Percentiles rank a stretch among this genome's conserved stretches.
Evolutionary conservation across 1,140 invertebrate genomes (phyloP).

Genomic region (Drosophila suzukii): DNA sequence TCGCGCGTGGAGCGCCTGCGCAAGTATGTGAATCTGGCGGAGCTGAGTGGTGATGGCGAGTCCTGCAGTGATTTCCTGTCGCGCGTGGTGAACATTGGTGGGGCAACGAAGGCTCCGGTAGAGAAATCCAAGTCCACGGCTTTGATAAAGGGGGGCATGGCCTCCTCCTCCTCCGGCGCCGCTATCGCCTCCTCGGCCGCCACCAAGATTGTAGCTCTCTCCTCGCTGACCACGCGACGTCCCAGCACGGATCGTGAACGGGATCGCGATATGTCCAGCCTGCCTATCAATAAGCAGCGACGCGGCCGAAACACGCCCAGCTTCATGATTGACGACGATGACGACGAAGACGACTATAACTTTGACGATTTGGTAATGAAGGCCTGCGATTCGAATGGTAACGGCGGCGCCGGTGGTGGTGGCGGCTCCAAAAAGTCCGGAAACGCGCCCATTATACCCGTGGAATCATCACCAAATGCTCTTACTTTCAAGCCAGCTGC

Average conservation of each 20-base stretch:
- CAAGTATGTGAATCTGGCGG: slow-evolving; percentile 87
- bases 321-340: slow-evolving; percentile 84
- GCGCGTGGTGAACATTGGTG: slow-evolving; percentile 37
- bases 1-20: slow-evolving; percentile 89
- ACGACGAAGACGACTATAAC: slow-evolving; percentile 87
- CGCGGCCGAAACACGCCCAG: slow-evolving; percentile 51
- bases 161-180: not conserved
- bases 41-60: slow-evolving; percentile 69
- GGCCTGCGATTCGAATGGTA: slow-evolving; percentile 81
- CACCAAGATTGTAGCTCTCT: not conserved
- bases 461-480: slow-evolving; percentile 54
- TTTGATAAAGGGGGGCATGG: not conserved
- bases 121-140: slow-evolving; percentile 5
- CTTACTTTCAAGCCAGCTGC: slow-evolving; percentile 75
- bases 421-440: not conserved
- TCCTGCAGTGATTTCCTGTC: slow-evolving; percentile 59
- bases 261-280: not conserved
- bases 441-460: slow-evolving; percentile 24
- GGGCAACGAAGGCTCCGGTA: not conserved
- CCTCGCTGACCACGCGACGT: slow-evolving; percentile 8
- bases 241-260: slow-evolving; percentile 21
- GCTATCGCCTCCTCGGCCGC: not conserved
- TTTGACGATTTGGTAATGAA: slow-evolving; percentile 88
- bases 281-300: slow-evolving; percentile 21
- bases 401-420: not conserved